Evolutionary conservation across 2,113 vertebrate species (phyloP), one percentile per base, ranked within the genome.

Genomic region (Anarrhichthys ocellatus): DNA sequence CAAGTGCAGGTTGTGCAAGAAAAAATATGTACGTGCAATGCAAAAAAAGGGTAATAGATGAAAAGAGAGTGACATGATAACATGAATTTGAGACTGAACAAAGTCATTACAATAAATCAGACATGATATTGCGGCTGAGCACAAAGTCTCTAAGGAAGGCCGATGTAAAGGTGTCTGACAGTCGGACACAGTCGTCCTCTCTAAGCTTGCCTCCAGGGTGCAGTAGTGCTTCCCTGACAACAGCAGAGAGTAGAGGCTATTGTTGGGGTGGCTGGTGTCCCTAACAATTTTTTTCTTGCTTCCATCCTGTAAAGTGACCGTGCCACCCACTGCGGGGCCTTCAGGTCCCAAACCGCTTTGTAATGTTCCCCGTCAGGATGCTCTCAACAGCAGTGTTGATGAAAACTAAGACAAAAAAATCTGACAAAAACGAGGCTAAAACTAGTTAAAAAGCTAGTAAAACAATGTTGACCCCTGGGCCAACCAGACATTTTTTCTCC

Each of bases 121-220:
- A 79, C 44, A n/a, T 8, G 50, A 68, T 72, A 56, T 32, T 69
- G 69, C 46, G 17, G 13, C n/a, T 29, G 17, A 44, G n/a, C n/a
- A 13, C 34, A 38, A 0, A 9, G 50, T 65, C 66, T 66, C 0
- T 5, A 46, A 56, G 68, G 73, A 74, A 46, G n/a, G 36, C 46
- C 42, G 42, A 48, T 44, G n/a, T 15, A 22, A 72, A 76, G 24
- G 61, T 66, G 50, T 29, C 42, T 20, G 52, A 61, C 36, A 73
- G 38, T 65, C 38, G 32, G n/a, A 80, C 65, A 48, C 74, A 15
- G 4, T 34, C 27, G 34, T 59, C 56, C n/a, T 69, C 70, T n/a
- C 42, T 44, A 24, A 46, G 44, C 48, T 44, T 56, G 52, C 18
- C 68, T 54, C 48, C 14, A 42, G 62, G 27, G 59, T 69, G 70